Evolutionary conservation across 2,797 vertebrate species (phyloP).

Genomic region (Agapornis canus): DNA sequence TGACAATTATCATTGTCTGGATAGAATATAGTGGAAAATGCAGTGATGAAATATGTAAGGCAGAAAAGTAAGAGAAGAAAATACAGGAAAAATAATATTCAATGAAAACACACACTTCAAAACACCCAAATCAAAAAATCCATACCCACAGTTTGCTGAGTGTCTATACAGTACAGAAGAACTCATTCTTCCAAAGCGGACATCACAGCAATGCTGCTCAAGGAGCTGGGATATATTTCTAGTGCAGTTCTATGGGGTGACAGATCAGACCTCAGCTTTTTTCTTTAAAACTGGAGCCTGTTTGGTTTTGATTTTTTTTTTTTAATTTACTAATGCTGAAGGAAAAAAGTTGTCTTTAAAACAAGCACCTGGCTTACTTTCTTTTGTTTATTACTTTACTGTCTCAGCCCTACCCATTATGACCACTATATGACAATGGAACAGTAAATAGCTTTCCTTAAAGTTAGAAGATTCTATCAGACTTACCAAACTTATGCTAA

Average conservation of each 20-base stretch:
- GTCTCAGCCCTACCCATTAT: not conserved
- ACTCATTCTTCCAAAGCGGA: not conserved
- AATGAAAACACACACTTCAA: not conserved
- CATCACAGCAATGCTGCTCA: not conserved
- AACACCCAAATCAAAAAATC: not conserved
- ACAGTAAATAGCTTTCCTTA: not conserved
- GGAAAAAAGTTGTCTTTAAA: not conserved
- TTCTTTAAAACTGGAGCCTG: not conserved
- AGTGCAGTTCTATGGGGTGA: not conserved
- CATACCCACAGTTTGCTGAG: not conserved
- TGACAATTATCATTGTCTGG: not conserved
- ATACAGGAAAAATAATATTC: not conserved
- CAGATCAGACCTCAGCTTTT: not conserved
- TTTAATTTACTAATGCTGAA: not conserved
- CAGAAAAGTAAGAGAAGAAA: not conserved
- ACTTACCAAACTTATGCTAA: not conserved
- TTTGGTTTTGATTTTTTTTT: not conserved
- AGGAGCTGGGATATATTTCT: not conserved
- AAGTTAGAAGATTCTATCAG: not conserved
- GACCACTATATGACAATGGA: not conserved
- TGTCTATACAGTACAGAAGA: not conserved
- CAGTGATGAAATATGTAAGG: not conserved
- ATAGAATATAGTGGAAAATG: not conserved
- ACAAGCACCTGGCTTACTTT: not conserved
- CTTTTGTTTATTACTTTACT: not conserved